A percentile compares a stretch with the other conserved stretches of the same genome.
These are phyloP conservation scores for Tympanoctomys barrerae DNA, from an alignment of 2,797 vertebrate genomes.

Conservation along the genomic window DNA sequence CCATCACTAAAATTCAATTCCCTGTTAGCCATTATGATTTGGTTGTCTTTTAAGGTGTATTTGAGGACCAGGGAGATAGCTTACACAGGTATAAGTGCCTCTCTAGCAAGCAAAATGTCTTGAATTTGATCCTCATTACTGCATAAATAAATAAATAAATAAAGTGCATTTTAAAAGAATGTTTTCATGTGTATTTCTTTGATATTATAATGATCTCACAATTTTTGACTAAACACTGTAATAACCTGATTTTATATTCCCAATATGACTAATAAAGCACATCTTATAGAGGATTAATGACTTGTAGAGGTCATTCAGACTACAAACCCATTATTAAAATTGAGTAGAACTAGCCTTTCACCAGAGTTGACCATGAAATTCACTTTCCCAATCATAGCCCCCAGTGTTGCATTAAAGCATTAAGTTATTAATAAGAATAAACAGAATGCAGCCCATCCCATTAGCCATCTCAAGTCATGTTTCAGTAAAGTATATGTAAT, in stretches of 20 bases:
- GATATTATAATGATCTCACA: background rate
- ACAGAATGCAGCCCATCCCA: background rate
- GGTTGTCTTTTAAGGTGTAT: background rate
- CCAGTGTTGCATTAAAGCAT: background rate
- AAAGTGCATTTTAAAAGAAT: background rate
- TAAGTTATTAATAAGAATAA: background rate
- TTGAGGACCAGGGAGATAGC: too few relatives aligned
- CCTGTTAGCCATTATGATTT: background rate
- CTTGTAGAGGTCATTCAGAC: background rate
- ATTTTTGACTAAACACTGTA: background rate
- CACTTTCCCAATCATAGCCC: background rate
- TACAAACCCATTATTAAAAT: background rate
- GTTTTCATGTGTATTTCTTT: slow-evolving; percentile 10
- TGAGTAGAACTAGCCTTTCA: background rate
- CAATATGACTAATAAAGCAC: background rate
- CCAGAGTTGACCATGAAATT: background rate
- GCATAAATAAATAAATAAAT: too few relatives aligned
- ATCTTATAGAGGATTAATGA: background rate
- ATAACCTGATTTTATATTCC: background rate
- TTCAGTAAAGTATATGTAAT: slow-evolving; percentile 8
- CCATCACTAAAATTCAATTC: background rate
- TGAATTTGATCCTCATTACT: too few relatives aligned
- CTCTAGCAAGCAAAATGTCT: too few relatives aligned
- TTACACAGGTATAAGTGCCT: too few relatives aligned
- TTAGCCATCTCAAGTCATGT: background rate